A percentile compares a stretch with the other conserved stretches of the same genome.
Conservation (phyloP, 2,888 invertebrate genomes). For the Agriopis leucophaearia region DNA sequence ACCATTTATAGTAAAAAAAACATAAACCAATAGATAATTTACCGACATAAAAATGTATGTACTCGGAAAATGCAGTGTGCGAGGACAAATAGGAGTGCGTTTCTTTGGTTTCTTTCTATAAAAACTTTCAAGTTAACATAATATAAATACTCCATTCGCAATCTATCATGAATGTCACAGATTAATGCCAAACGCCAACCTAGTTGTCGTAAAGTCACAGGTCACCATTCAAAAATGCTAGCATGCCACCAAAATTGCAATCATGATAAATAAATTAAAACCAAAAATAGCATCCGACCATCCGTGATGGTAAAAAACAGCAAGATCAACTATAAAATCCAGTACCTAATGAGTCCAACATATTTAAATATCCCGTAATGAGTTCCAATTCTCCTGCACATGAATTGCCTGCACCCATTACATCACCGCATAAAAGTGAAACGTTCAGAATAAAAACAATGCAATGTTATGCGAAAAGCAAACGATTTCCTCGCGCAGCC, state of each 20-base stretch:
- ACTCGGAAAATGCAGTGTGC: too few species aligned
- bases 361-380: neutral
- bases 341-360: neutral
- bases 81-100: too few species aligned
- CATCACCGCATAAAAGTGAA: neutral
- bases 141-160: too few species aligned
- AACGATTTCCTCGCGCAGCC: neutral
- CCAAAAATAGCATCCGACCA: slow-evolving; percentile 15
- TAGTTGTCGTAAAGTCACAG: neutral
- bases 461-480: slow-evolving; percentile 4
- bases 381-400: neutral
- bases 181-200: too few species aligned
- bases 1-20: too few species aligned
- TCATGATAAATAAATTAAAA: slow-evolving; percentile 20
- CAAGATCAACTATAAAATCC: neutral
- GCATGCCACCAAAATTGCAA: slow-evolving; percentile 31
- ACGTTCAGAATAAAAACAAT: neutral
- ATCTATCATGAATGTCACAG: too few species aligned
- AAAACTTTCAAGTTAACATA: too few species aligned
- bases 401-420: neutral
- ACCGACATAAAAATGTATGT: too few species aligned
- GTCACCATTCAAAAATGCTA: slow-evolving; percentile 27
- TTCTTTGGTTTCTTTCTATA: too few species aligned
- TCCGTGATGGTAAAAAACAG: neutral
- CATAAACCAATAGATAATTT: too few species aligned